Base-by-base conservation (phyloP, 2,113 vertebrate species). In the Myodes glareolus region DNA sequence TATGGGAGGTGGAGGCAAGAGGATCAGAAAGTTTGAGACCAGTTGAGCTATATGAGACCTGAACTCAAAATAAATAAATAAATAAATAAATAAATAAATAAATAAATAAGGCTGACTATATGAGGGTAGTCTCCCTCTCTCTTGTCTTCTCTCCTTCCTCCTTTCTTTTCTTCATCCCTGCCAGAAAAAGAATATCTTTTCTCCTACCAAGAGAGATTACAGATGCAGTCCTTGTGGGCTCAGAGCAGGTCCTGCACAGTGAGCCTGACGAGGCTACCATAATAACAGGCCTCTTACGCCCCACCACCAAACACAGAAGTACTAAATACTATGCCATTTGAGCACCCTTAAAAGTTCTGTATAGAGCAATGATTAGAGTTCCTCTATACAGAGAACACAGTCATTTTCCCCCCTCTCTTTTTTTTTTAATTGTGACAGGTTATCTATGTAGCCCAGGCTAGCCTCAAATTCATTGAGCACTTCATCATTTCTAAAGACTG, bases 401-500 rank as follows among this genome's bases (percentile, higher is more conserved):
- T 58, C 58, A 3, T 9, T 86, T 86, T 58, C 45, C 14, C 13
- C 55, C 5, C 5, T 1, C 52, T 55, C 52, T 52, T 55, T 25
- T 67, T n/a, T 23, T 73, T 91, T 63, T 72, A n/a, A 61, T 42
- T 4, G 1, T 86, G 29, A 68, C 31, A 50, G 31, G 45, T 17
- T 65, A 4, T 39, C 25, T 67, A 67, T 68, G 36, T 70, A 87
- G 45, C 33, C 31, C 29, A 86, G 17, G 42, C 39, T 47, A 68
- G 63, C 31, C 19, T 88, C 45, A 52, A n/a, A 27, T 52, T 55
- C 31, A 36, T 17, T 33, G 21, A 16, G 7, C 17, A 31, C 4
- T 8, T 61, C 29, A 89, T 89, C n/a, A 92, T 93, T 95, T 96
- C 36, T 89, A 92, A 93, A 90, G 31, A 87, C 87, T 67, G 7